Base-by-base conservation (phyloP, 2,888 invertebrate species). In the Thymelicus acteon region DNA sequence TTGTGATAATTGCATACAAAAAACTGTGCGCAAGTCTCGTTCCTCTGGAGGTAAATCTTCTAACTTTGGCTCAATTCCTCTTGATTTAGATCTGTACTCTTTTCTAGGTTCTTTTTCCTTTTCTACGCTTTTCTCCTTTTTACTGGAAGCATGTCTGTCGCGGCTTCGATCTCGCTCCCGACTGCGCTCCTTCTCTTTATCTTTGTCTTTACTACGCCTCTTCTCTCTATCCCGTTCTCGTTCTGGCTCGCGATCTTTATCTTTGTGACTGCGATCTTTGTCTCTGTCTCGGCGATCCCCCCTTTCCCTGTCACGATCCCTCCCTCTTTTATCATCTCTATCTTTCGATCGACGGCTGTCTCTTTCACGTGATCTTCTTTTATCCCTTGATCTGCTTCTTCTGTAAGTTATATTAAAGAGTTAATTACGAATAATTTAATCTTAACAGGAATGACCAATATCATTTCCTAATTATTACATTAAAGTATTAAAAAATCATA, bases 1-100 rank as follows among this genome's bases (percentile, higher is more conserved):
- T 83, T 99, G 98, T 71, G 99, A 98, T 71, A 99, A 92, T 92
- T 99, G 99, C 98, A 99, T 99, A 85, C 99, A 99, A 89, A 99
- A 99, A 6, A 99, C 98, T 60, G 99, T 99, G 49, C 99, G 95
- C n/a, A 98, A 97, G 95, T 99, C 99, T 74, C 99, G 95, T 90
- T 99, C 99, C 90, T 99, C 99, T 0, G 99, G 98, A 61, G 98
- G 98, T 71, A 99, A 89, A 79, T 97, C 97, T 58, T 96, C 96
- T 47, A 96, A 94, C 76, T 95, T 95, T 57, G 93, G 92, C 73
- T 95, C 95, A 63, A 94, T 83, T 13, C 95, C 95, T 81, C 95
- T 94, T 7, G 93, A 92, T 77, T 91, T 91, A 7, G 92, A 89
- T 48, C 92, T 82, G 71, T 90, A 87, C 76, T 93, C 92, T 75